Evolutionary conservation across 2,113 vertebrate species (phyloP).

Genomic region (Anthoscopus minutus): DNA sequence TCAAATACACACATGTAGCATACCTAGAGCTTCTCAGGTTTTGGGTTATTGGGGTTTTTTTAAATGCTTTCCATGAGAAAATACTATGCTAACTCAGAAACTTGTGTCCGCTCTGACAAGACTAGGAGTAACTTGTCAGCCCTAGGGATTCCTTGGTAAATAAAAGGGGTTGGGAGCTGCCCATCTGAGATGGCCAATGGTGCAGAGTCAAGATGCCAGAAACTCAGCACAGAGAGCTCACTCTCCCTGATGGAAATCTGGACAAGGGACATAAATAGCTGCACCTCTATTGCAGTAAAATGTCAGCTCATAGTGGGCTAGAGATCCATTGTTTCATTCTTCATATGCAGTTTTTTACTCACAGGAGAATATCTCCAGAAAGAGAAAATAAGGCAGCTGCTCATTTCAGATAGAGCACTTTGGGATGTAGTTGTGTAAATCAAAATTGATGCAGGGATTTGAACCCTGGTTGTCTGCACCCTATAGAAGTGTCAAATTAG

Average conservation of each 20-base stretch:
- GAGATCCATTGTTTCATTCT: too few relatives aligned
- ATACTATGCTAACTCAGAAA: background rate
- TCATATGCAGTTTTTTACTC: background rate
- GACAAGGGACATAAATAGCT: background rate
- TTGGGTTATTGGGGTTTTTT: rapidly evolving
- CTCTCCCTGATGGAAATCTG: background rate
- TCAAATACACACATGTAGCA: background rate
- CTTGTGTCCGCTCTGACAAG: background rate
- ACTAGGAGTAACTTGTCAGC: background rate
- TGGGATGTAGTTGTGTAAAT: background rate
- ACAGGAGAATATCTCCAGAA: background rate
- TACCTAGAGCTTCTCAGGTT: background rate
- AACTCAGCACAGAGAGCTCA: background rate
- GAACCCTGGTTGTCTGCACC: background rate
- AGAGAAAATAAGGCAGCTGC: background rate
- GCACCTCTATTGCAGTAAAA: background rate
- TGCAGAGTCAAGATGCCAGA: background rate
- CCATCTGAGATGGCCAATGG: too few relatives aligned
- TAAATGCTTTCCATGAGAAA: background rate
- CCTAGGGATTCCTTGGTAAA: background rate
- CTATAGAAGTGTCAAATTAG: background rate
- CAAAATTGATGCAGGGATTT: background rate
- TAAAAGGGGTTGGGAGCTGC: background rate
- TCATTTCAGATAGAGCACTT: background rate
- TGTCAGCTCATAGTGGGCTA: background rate